Conservation (phyloP, 2,797 vertebrate genomes). For the Sebastes matsubarae region DNA sequence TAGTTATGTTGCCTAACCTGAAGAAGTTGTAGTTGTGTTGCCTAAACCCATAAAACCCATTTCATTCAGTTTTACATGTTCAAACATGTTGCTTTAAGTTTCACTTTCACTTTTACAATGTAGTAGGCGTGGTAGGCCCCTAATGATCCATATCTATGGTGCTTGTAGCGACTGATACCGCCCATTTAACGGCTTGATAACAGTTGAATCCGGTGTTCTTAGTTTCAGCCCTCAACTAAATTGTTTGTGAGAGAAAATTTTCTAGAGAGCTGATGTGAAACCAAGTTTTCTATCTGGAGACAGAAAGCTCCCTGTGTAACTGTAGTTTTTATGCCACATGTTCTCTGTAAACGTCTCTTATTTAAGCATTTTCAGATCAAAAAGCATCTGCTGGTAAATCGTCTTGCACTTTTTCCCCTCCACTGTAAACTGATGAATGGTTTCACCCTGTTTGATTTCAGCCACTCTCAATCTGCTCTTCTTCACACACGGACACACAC, state of each 20-base stretch:
- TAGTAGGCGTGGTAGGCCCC: no score
- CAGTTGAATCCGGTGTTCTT: no score
- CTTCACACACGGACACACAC: not conserved
- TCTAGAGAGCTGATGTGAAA: not conserved
- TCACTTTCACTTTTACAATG: no score
- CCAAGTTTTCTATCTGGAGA: not conserved
- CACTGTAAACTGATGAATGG: not conserved
- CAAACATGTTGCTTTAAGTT: no score
- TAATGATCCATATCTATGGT: no score
- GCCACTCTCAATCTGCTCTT: not conserved
- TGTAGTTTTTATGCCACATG: not conserved
- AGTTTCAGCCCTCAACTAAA: not conserved
- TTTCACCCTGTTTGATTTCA: not conserved
- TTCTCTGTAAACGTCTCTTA: not conserved
- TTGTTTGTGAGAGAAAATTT: not conserved
- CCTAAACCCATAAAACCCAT: no score
- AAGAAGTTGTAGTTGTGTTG: no score
- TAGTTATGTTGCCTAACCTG: no score
- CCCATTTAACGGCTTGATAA: no score
- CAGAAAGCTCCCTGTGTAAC: not conserved
- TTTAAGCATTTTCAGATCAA: not conserved
- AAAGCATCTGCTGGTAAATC: not conserved
- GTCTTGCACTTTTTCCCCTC: not conserved
- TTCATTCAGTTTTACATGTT: no score
- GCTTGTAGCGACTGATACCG: no score